phyloP scores from a whole-genome alignment of 1,140 invertebrate species.

The Temnothorax nylanderi region DNA sequence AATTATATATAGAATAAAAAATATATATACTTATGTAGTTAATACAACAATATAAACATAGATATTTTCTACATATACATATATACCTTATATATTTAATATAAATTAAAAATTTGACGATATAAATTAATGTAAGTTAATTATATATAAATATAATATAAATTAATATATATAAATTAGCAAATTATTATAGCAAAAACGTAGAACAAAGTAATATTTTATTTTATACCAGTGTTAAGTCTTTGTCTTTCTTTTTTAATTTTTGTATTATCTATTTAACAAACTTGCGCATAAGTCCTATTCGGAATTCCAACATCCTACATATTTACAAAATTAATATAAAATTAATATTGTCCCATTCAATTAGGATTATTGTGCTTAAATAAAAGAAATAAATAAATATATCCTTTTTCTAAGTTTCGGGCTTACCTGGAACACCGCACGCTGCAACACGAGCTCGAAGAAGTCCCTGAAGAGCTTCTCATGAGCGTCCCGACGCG shows the following conservation, averaged over 20 bases:
- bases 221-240: background rate
- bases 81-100: background rate
- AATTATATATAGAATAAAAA: slow-evolving; percentile 3
- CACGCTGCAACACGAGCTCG: slow-evolving; percentile 90
- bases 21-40: background rate
- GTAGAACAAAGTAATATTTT: background rate
- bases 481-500: slow-evolving; percentile 88
- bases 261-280: background rate
- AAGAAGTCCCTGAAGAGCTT: slow-evolving; percentile 90
- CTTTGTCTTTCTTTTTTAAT: background rate
- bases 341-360: background rate
- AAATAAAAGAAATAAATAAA: background rate
- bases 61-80: background rate
- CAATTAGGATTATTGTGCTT: background rate
- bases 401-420: background rate
- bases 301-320: background rate
- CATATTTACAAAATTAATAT: background rate
- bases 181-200: background rate
- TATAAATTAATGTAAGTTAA: background rate
- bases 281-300: background rate
- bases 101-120: background rate
- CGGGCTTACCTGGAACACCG: slow-evolving; percentile 89
- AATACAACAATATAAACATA: background rate
- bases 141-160: background rate
- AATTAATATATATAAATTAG: background rate